A percentile compares a stretch with the other conserved stretches of the same genome.
These are phyloP conservation scores for Ianthella basta DNA, from an alignment of 37 sponge, comb jelly and placozoan genomes.

Conservation along the genomic window DNA sequence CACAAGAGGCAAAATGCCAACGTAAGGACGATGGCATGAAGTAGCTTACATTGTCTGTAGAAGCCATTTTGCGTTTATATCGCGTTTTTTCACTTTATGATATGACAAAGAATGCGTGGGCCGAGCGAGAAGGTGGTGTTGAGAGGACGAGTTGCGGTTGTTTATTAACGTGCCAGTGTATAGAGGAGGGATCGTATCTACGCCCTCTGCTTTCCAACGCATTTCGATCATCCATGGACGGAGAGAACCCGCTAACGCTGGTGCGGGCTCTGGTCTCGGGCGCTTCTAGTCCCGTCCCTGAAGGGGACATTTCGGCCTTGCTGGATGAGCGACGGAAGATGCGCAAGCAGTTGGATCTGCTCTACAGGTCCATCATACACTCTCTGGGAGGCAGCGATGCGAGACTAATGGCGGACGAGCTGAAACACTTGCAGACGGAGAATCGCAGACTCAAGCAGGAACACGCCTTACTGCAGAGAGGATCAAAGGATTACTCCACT, in stretches of 20 bases:
- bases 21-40: not conserved
- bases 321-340: not conserved
- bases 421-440: constrained; percentile 5
- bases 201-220: not conserved
- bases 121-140: not conserved
- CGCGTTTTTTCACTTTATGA: not conserved
- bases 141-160: not conserved
- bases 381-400: constrained; percentile 29
- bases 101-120: not conserved
- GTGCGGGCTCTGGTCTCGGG: not conserved
- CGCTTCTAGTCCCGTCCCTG: not conserved
- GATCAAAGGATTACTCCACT: not conserved
- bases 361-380: constrained; percentile 21
- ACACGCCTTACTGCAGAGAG: not conserved
- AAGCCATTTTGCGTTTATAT: constrained; percentile 20
- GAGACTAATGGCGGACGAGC: constrained; percentile 27
- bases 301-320: not conserved
- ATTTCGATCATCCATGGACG: not conserved
- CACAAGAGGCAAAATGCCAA: too few relatives aligned
- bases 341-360: not conserved
- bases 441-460: not conserved
- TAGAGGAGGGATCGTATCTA: constrained; percentile 30
- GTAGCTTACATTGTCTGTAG: not conserved
- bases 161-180: constrained; percentile 8
- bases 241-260: constrained; percentile 19